phyloP scores from a whole-genome alignment of 1,140 invertebrate genomes.

The Pentalonia nigronervosa region DNA sequence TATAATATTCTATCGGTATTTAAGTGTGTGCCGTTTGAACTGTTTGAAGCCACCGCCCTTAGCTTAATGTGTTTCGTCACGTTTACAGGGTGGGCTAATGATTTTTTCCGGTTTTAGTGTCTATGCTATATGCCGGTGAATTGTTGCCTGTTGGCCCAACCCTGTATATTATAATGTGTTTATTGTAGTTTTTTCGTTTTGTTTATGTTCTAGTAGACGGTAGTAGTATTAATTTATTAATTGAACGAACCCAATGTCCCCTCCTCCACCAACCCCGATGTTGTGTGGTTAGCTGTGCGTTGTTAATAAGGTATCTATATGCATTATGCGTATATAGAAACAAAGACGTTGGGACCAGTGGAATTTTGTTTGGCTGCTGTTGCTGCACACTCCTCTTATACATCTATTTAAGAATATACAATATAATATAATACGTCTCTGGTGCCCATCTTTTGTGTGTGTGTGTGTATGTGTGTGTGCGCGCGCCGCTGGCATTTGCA shows the following conservation, averaged over 20 bases:
- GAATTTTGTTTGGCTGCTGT: not conserved
- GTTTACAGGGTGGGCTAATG: not conserved
- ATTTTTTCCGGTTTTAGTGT: not conserved
- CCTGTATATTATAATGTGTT: not conserved
- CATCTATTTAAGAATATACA: not conserved
- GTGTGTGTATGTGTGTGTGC: not conserved
- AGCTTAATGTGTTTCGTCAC: not conserved
- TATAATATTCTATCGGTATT: not conserved
- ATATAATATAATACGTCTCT: not conserved
- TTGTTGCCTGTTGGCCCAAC: not conserved
- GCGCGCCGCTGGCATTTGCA: slow-evolving; percentile 13
- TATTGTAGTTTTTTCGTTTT: not conserved
- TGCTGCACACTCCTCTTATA: not conserved
- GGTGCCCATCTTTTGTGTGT: not conserved
- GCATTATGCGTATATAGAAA: not conserved
- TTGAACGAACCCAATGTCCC: not conserved
- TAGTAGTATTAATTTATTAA: not conserved
- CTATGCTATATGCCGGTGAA: not conserved
- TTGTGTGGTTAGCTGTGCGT: not conserved
- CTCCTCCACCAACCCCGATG: not conserved
- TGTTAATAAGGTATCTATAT: no score
- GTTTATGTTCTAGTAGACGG: not conserved
- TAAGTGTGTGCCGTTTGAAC: not conserved
- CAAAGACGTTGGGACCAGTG: not conserved
- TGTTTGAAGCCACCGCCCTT: slow-evolving; percentile 38